Base-by-base conservation (phyloP, 2,113 vertebrate species). In the Myiagra hebetior region DNA sequence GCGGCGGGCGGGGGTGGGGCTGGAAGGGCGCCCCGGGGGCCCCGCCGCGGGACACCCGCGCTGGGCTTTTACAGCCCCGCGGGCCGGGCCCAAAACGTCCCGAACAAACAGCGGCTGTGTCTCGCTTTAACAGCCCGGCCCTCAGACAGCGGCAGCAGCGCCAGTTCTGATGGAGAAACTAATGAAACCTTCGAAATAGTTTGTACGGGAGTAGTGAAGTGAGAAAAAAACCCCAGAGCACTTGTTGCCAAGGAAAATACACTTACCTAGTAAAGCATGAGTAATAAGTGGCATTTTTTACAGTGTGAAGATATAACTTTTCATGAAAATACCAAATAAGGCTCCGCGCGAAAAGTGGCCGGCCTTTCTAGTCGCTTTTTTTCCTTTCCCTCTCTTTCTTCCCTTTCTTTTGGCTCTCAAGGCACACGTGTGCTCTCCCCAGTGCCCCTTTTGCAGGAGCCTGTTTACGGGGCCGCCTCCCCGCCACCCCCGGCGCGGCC, bases 281-380 rank as follows among this genome's bases (percentile, higher is more conserved):
- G 96, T 94, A 97, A 96, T 87, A 81, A 93, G 93, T 67, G 91
- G 87, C 96, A 57, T 91, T 93, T 95, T 93, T 91, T 85, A 89
- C 77, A 73, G 91, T 13, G 74, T 53, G 85, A 93, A 95, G 95
- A 96, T 92, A 87, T 22, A 96, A 95, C 91, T 96, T 94, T 85
- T 91, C 96, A 93, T 80, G 85, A 76, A 92, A 86, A 84, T 8
- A 85, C 96, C 96, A 95, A 93, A 87, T 81, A 86, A 93, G 91
- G 89, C 93, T 73, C 87, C 44, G 3, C 44, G 85, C 6, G 41
- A 86, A 97, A 91, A 94, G 93, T 84, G 91, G 79, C 85, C 2
- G 33, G 92, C 70, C 60, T 78, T 87, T 87, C 70, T 39, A 21
- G 42, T 3, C 3, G 65, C 4, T 8, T 78, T 81, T 67, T 79